A percentile compares a stretch with the other conserved stretches of the same genome.
Evolutionary conservation across 1,140 invertebrate genomes (phyloP).

Genomic region (Episyrphus balteatus): DNA sequence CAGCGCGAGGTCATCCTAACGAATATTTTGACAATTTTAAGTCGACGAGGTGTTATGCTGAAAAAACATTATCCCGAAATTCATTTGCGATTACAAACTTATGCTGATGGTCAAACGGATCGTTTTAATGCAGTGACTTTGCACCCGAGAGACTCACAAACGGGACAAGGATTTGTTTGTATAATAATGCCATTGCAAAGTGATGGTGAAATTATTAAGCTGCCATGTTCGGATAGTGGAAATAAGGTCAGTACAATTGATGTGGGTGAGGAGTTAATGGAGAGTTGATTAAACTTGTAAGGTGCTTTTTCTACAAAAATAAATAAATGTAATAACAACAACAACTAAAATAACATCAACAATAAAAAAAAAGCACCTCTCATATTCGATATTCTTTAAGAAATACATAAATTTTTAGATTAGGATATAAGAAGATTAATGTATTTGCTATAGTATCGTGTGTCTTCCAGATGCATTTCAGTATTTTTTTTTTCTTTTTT

Average conservation of each 20-base stretch:
- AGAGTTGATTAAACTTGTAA: background rate
- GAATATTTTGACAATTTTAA: slow-evolving; percentile 69
- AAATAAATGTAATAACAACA: too few species aligned
- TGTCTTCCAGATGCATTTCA: too few species aligned
- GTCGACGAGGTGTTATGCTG: slow-evolving; percentile 64
- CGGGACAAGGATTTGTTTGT: slow-evolving; percentile 79
- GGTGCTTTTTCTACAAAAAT: too few species aligned
- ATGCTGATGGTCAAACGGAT: slow-evolving; percentile 67
- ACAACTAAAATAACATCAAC: too few species aligned
- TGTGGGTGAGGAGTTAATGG: slow-evolving; percentile 40
- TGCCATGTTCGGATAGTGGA: slow-evolving; percentile 43
- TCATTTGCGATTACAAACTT: slow-evolving; percentile 65
- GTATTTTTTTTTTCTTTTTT: too few species aligned
- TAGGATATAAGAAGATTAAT: too few species aligned
- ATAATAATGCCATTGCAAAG: slow-evolving; percentile 78
- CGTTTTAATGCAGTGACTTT: slow-evolving; percentile 81
- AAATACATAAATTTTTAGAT: too few species aligned
- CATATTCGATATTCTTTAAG: too few species aligned
- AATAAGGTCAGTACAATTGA: slow-evolving; percentile 55
- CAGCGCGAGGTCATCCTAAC: slow-evolving; percentile 65
- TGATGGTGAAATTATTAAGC: slow-evolving; percentile 51
- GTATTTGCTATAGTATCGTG: too few species aligned
- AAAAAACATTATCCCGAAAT: slow-evolving; percentile 76
- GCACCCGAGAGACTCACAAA: slow-evolving; percentile 66
- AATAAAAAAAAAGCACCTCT: too few species aligned